These are phyloP conservation scores for Cepaea hortensis DNA, from an alignment of 2,888 invertebrate species.

Conservation along the genomic window DNA sequence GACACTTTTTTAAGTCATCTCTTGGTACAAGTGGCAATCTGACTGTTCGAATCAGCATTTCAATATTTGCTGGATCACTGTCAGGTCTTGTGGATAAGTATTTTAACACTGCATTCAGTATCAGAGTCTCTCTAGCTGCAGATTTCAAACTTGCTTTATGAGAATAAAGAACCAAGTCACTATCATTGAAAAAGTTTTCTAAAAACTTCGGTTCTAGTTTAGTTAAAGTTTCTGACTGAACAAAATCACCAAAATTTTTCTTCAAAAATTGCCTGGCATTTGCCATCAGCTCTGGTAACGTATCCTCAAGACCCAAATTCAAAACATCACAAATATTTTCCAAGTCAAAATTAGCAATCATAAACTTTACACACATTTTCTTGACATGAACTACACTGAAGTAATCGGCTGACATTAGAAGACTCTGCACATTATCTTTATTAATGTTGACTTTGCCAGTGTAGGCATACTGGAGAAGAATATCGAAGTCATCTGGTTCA, in stretches of 20 bases:
- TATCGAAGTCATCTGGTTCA: conserved; percentile 17
- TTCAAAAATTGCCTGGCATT: conserved; percentile 4
- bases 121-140: conserved; percentile 14
- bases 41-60: conserved; percentile 16
- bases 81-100: conserved; percentile 17
- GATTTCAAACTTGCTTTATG: background rate
- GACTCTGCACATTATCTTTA: conserved; percentile 35
- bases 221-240: conserved; percentile 2
- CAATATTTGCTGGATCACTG: background rate
- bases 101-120: conserved; percentile 30
- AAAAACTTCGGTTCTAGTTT: conserved; percentile 26
- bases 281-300: background rate
- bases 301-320: background rate
- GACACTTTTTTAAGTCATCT: background rate
- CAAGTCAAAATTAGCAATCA: conserved; percentile 18
- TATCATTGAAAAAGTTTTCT: conserved; percentile 18
- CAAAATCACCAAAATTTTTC: conserved; percentile 21
- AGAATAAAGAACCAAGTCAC: conserved; percentile 25
- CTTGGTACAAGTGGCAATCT: conserved; percentile 14
- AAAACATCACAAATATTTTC: conserved; percentile 43
- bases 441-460: conserved; percentile 35
- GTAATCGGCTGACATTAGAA: conserved; percentile 42
- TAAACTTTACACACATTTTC: conserved; percentile 25
- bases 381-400: conserved; percentile 28
- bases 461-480: conserved; percentile 41